These are phyloP conservation scores for Gortyna flavago DNA, from an alignment of 2,888 invertebrate species.

Conservation along the genomic window DNA sequence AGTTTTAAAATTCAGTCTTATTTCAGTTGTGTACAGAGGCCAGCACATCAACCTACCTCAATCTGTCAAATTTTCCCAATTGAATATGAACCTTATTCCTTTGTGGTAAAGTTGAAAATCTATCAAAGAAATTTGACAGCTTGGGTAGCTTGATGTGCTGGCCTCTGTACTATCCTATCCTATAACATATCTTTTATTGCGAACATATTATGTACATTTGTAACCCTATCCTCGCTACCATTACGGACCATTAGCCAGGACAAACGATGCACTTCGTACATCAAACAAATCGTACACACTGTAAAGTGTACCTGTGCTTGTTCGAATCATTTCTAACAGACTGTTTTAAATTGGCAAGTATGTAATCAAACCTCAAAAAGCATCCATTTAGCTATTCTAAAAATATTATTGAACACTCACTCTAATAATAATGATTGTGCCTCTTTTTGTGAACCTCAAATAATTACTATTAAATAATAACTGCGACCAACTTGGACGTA, in stretches of 20 bases:
- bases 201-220: background rate
- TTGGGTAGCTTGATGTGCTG: too few relatives aligned
- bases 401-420: background rate
- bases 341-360: background rate
- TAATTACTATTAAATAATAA: too few relatives aligned
- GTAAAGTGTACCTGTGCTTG: background rate
- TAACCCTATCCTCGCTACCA: slow-evolving; percentile 18
- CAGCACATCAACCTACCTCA: too few relatives aligned
- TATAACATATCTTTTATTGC: background rate
- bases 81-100: too few relatives aligned
- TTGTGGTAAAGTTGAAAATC: too few relatives aligned
- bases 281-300: slow-evolving; percentile 12
- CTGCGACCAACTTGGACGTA: background rate
- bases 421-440: background rate
- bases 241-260: slow-evolving; percentile 40
- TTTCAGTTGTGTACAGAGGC: too few relatives aligned
- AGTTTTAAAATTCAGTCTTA: too few relatives aligned
- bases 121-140: too few relatives aligned
- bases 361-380: too few relatives aligned
- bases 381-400: background rate
- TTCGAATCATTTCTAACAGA: background rate
- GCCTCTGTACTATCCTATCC: too few relatives aligned
- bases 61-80: too few relatives aligned
- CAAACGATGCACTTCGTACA: slow-evolving; percentile 21
- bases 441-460: background rate